These are phyloP conservation scores for Pholis gunnellus DNA, from an alignment of 2,113 vertebrate species.

Conservation along the genomic window DNA sequence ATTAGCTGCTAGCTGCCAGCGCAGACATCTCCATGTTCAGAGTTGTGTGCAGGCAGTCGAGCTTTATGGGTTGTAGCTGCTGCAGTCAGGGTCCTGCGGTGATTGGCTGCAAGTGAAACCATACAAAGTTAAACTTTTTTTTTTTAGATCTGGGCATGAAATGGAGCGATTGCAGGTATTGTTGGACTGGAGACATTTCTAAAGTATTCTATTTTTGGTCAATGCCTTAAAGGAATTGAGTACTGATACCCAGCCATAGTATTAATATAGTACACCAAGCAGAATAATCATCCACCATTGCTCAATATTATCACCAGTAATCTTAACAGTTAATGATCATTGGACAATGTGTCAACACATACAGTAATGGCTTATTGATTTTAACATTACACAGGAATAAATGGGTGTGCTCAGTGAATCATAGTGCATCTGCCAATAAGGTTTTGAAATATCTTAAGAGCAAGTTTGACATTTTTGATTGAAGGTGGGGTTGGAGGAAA, in stretches of 20 bases:
- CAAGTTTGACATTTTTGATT: constrained; percentile 9
- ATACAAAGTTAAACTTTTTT: too few relatives aligned
- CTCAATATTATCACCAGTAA: neutral
- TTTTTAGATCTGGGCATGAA: too few relatives aligned
- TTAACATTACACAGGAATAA: neutral
- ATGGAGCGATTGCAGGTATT: too few relatives aligned
- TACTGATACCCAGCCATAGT: neutral
- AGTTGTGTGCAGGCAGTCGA: too few relatives aligned
- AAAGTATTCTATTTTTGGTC: too few relatives aligned
- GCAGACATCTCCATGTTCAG: too few relatives aligned
- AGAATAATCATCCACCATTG: neutral
- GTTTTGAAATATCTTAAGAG: neutral
- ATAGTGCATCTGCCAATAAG: neutral
- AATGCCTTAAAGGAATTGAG: too few relatives aligned
- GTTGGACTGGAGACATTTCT: too few relatives aligned
- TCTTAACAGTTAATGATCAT: constrained; percentile 25
- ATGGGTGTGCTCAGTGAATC: neutral
- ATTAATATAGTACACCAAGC: neutral
- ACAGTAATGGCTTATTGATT: constrained; percentile 28
- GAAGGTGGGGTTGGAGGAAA: neutral
- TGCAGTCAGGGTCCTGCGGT: too few relatives aligned
- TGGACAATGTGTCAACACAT: constrained; percentile 35
- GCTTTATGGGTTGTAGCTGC: too few relatives aligned
- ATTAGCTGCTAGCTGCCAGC: too few relatives aligned
- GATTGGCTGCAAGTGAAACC: too few relatives aligned